Percentiles rank a stretch among this genome's conserved stretches.
These are phyloP conservation scores for Indri indri DNA, from an alignment of 2,113 vertebrate genomes.

Conservation along the genomic window DNA sequence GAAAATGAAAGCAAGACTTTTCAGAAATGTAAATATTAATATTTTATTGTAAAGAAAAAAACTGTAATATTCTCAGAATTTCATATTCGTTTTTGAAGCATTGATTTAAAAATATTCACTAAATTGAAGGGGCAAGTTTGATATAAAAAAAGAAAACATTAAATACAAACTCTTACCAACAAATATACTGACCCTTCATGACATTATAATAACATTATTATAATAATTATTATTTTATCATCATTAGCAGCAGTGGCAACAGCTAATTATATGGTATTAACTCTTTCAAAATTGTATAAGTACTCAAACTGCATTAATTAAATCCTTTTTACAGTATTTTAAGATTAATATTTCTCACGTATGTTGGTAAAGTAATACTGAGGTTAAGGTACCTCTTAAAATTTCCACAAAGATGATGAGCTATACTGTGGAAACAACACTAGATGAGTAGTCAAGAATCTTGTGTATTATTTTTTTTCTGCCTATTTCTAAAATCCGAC, in stretches of 20 bases:
- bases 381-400: not conserved
- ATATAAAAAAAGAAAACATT: not conserved
- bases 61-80: not conserved
- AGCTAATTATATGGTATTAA: not conserved
- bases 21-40: conserved; percentile 63
- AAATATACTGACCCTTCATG: not conserved
- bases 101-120: not conserved
- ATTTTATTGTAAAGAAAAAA: conserved; percentile 26
- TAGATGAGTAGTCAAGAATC: not conserved
- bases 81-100: not conserved
- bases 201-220: not conserved
- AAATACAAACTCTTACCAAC: not conserved
- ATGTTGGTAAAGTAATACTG: not conserved
- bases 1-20: conserved; percentile 56
- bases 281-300: not conserved
- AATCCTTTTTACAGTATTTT: not conserved
- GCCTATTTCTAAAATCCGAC: not conserved
- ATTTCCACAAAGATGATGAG: not conserved
- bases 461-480: not conserved
- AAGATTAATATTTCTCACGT: not conserved
- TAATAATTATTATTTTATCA: not conserved
- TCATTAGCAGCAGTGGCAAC: not conserved
- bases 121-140: not conserved
- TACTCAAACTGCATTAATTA: not conserved
- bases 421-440: not conserved